Conservation (phyloP, 2,113 vertebrate genomes). For the Ceyx margarethae region DNA sequence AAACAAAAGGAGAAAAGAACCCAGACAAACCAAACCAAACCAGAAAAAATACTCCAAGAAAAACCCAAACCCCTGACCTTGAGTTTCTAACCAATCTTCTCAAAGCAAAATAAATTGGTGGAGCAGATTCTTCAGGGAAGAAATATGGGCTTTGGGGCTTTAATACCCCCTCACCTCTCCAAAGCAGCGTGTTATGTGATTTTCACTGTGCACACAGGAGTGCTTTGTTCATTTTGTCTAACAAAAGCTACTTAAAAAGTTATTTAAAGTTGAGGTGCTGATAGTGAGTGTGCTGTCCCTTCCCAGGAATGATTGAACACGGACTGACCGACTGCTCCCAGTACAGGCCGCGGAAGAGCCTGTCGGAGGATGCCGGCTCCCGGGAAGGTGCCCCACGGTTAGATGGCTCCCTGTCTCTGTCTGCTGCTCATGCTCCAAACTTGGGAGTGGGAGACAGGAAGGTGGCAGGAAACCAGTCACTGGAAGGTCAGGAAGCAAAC, state of each 20-base stretch:
- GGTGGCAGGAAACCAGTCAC: neutral
- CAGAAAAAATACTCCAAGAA: neutral
- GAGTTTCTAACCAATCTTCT: neutral
- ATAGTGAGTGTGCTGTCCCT: accelerated
- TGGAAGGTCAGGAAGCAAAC: neutral
- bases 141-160: neutral
- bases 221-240: neutral
- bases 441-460: conserved; percentile 20
- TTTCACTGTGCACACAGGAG: neutral
- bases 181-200: neutral
- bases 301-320: conserved; percentile 93
- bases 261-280: neutral
- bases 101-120: neutral
- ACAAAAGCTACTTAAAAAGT: neutral
- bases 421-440: conserved; percentile 65
- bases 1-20: neutral
- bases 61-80: neutral
- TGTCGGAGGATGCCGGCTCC: conserved; percentile 80
- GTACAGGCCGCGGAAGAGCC: conserved; percentile 86
- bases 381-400: conserved; percentile 53
- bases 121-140: neutral
- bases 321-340: conserved; percentile 93
- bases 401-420: conserved; percentile 76
- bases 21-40: too few species aligned
- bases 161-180: neutral